Evolutionary conservation across 2,113 vertebrate genomes (phyloP).

Genomic region (Lepus timidus): DNA sequence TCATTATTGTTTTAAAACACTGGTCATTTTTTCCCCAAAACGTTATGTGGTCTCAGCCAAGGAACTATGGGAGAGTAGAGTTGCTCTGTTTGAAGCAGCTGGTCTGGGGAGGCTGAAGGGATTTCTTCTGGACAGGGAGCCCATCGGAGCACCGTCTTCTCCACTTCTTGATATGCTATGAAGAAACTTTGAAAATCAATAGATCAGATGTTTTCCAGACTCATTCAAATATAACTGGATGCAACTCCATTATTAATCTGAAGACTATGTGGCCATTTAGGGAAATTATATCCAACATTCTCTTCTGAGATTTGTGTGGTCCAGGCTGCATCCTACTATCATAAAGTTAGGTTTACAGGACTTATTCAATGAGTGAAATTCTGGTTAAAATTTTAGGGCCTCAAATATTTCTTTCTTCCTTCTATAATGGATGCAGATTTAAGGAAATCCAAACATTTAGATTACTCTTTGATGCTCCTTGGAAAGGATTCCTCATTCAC

Average conservation of each 20-base stretch:
- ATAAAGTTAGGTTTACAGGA: neutral
- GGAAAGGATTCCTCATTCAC: neutral
- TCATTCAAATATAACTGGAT: neutral
- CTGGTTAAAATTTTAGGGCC: neutral
- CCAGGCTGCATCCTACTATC: neutral
- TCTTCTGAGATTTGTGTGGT: neutral
- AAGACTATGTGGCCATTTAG: neutral
- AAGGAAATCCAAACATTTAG: neutral
- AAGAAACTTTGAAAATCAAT: neutral
- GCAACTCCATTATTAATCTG: neutral
- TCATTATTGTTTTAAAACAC: slow-evolving; percentile 17
- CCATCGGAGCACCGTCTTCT: neutral
- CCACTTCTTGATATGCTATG: neutral
- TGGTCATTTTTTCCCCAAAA: neutral
- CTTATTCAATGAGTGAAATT: neutral
- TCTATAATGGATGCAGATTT: slow-evolving; percentile 11
- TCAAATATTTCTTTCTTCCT: slow-evolving; percentile 3
- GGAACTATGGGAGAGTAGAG: neutral
- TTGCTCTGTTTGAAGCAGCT: neutral
- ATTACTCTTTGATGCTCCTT: neutral
- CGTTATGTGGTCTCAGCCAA: neutral
- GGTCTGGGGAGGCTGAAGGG: neutral
- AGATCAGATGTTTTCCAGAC: neutral
- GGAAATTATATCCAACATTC: neutral
- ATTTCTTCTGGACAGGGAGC: neutral